Evolutionary conservation across 23 tunicate species (phyloP), one percentile per base, ranked within the genome.

Genomic region (Phallusia fumigata): DNA sequence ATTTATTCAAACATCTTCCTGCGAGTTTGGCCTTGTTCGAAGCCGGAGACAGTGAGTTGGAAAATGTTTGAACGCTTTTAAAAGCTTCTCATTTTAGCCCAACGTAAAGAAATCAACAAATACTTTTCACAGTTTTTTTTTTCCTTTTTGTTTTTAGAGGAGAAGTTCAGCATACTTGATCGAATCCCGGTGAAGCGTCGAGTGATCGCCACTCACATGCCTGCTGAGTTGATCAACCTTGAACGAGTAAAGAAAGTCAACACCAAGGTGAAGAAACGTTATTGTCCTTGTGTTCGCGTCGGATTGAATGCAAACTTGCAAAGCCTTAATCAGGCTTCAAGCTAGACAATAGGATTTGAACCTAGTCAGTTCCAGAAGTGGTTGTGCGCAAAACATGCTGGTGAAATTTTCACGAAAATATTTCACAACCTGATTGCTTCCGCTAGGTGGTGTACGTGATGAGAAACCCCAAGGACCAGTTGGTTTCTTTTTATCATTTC

Each of bases 381-480:
- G 58, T 13, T 51, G 15, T 51, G 18, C 58, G 18, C 18, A 21
- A 58, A 22, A 58, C 28, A 8, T 58, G n/a, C 47, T 40, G 47
- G 8, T 3, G 28, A 58, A 58, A 58, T 6, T 6, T 58, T 58
- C 13, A 11, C 11, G 28, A 8, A 22, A 58, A 13, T 58, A 51
- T 58, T 58, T 21, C 26, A 58, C 11, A 11, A 22, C 3, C 16
- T 58, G 2, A 6, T 58, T 58, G 8, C 28, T 24, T 58, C 26
- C 69, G 47, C 47, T 40, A 79, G 83, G 72, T 79, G 18, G 50
- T 79, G 21, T 79, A 49, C 83, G 58, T 47, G 33, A 52, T 79
- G 30, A 33, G 83, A 16, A 79, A 79, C 73, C 83, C 83, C 36
- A 79, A 79, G 52, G 83, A 79, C 35, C 83, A 79, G 26, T 11